Evolutionary conservation across 2,888 invertebrate species (phyloP).

Genomic region (Abrostola triplasia): DNA sequence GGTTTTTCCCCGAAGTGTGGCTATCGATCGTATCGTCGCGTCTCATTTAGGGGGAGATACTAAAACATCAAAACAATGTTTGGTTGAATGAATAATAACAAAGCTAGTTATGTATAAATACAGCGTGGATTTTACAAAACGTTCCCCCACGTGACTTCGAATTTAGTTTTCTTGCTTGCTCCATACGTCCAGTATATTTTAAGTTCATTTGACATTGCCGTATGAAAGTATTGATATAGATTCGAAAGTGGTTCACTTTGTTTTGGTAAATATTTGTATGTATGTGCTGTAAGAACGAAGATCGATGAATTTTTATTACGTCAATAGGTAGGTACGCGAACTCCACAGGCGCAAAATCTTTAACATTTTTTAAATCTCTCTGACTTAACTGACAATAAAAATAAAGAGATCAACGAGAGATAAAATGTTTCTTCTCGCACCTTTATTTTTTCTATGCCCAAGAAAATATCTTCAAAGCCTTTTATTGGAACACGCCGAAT

Average conservation of each 20-base stretch:
- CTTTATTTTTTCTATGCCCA: conserved; percentile 35
- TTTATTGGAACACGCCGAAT: conserved; percentile 44
- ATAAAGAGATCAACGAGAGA: conserved; percentile 47
- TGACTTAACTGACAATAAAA: conserved; percentile 49
- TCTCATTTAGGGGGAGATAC: conserved; percentile 75
- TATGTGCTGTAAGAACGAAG: conserved; percentile 32
- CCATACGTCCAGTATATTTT: conserved; percentile 15
- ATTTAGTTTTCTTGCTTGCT: conserved; percentile 50
- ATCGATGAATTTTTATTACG: conserved; percentile 38
- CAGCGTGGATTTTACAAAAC: conserved; percentile 53
- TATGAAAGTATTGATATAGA: conserved; percentile 15
- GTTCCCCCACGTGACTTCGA: conserved; percentile 59
- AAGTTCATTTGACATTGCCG: conserved; percentile 19
- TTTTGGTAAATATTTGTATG: conserved; percentile 27
- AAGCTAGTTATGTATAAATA: conserved; percentile 58
- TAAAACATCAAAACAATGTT: conserved; percentile 75
- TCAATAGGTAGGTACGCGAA: conserved; percentile 26
- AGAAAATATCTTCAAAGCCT: conserved; percentile 45
- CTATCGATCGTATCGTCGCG: conserved; percentile 71
- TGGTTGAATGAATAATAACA: conserved; percentile 78
- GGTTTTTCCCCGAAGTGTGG: conserved; percentile 76
- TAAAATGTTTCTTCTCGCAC: conserved; percentile 42
- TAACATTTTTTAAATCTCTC: conserved; percentile 31
- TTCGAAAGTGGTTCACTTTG: conserved; percentile 17
- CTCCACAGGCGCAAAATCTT: conserved; percentile 19